phyloP scores from a whole-genome alignment of 2,888 invertebrate species.

The Smittia aterrima region DNA sequence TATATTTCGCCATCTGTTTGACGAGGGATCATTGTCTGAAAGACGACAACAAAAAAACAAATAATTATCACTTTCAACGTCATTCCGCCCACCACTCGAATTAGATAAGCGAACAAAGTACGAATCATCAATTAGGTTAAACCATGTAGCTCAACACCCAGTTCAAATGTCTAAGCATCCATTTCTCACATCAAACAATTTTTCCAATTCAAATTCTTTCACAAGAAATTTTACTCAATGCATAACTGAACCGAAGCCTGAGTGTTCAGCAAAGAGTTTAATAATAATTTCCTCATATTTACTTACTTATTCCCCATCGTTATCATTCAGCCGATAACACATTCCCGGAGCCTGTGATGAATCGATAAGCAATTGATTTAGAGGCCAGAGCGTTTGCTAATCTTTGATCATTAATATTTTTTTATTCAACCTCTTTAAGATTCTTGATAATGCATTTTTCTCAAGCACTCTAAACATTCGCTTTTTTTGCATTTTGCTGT shows the following conservation, averaged over 20 bases:
- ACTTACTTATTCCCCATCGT: slow-evolving; percentile 1
- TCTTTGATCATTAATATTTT: slow-evolving; percentile 11
- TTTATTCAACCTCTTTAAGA: not conserved
- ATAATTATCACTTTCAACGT: slow-evolving; percentile 6
- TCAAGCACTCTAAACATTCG: slow-evolving; percentile 41
- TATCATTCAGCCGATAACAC: slow-evolving; percentile 12
- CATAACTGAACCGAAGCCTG: not conserved
- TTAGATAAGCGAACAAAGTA: slow-evolving; percentile 9
- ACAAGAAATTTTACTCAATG: slow-evolving; percentile 17
- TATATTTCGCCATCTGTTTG: not conserved
- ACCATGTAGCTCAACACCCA: slow-evolving; percentile 29
- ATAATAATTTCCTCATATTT: not conserved
- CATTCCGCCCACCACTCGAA: not conserved
- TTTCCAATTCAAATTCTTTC: slow-evolving; percentile 27
- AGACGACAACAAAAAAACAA: not conserved
- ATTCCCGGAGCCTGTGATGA: not conserved
- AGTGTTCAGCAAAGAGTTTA: not conserved
- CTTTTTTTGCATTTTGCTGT: slow-evolving; percentile 42
- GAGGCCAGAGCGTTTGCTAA: not conserved
- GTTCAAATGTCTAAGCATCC: slow-evolving; percentile 17
- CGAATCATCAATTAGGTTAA: not conserved
- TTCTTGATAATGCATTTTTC: slow-evolving; percentile 41
- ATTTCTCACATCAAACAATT: slow-evolving; percentile 6
- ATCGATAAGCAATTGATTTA: not conserved
- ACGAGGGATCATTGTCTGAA: slow-evolving; percentile 7